phyloP scores from a whole-genome alignment of 2,113 vertebrate species.

The Pavo muticus region DNA sequence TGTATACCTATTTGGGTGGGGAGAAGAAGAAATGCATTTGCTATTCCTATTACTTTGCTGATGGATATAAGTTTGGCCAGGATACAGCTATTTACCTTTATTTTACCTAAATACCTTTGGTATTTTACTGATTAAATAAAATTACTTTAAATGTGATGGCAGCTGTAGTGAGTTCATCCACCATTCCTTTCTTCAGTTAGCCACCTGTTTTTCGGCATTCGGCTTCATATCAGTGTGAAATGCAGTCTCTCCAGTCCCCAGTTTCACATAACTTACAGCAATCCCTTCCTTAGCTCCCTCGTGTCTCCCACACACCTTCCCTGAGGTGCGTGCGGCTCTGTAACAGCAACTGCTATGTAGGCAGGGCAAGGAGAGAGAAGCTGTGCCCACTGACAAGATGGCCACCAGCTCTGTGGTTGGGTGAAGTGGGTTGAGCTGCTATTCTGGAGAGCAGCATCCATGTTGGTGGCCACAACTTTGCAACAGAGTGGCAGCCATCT shows the following conservation, averaged over 20 bases:
- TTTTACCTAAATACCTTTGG: background rate
- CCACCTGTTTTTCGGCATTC: background rate
- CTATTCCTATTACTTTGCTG: background rate
- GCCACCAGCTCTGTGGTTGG: rapidly evolving
- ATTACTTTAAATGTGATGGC: background rate
- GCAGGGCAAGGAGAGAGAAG: background rate
- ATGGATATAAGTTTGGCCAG: background rate
- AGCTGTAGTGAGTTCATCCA: background rate
- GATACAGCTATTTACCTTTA: background rate
- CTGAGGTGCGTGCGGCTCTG: rapidly evolving
- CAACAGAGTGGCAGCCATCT: too few relatives aligned
- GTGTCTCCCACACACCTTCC: rapidly evolving
- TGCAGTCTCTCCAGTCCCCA: background rate
- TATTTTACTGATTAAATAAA: background rate
- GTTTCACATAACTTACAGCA: background rate
- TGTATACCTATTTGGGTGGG: background rate
- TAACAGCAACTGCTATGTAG: too few relatives aligned
- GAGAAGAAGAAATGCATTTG: background rate
- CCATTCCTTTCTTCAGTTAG: background rate
- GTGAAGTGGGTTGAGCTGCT: background rate
- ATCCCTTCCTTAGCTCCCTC: background rate
- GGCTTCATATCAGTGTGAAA: background rate
- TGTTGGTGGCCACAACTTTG: rapidly evolving
- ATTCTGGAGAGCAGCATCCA: too few relatives aligned
- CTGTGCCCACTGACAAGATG: background rate